phyloP scores from a whole-genome alignment of 2,888 invertebrate species.

The Cremastinae sp. region DNA sequence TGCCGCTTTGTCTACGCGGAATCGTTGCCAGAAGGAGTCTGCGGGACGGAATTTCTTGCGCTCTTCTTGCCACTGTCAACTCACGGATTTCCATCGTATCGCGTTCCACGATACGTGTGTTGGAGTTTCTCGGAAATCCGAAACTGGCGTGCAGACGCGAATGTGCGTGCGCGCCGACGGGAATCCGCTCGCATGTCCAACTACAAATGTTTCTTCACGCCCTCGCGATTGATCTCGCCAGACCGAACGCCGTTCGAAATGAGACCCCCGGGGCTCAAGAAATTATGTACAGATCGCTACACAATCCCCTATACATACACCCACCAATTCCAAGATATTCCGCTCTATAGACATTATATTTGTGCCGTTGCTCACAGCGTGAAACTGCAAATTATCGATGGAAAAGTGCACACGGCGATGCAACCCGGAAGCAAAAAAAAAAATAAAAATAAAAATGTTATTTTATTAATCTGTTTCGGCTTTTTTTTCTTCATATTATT shows the following conservation, averaged over 20 bases:
- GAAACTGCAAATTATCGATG: too few relatives aligned
- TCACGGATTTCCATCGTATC: slow-evolving; percentile 30
- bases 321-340: too few relatives aligned
- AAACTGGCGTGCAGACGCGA: slow-evolving; percentile 2
- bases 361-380: too few relatives aligned
- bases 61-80: slow-evolving; percentile 33
- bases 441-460: too few relatives aligned
- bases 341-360: too few relatives aligned
- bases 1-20: slow-evolving; percentile 33
- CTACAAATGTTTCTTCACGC: not conserved
- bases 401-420: too few relatives aligned
- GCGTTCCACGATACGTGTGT: not conserved
- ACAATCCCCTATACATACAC: too few relatives aligned
- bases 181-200: too few relatives aligned
- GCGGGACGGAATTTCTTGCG: slow-evolving; percentile 43
- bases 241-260: slow-evolving; percentile 8
- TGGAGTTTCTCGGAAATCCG: slow-evolving; percentile 3
- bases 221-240: slow-evolving; percentile 19
- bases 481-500: too few relatives aligned
- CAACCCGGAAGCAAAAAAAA: too few relatives aligned
- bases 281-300: not conserved
- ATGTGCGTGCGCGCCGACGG: not conserved
- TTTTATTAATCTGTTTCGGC: too few relatives aligned
- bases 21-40: slow-evolving; percentile 28
- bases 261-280: not conserved